Percentiles rank a stretch among this genome's conserved stretches.
Evolutionary conservation across 30 jellyfish, hydroid and myxozoan species (phyloP).

Genomic region (Aurelia aurita complex sp. Pacific): DNA sequence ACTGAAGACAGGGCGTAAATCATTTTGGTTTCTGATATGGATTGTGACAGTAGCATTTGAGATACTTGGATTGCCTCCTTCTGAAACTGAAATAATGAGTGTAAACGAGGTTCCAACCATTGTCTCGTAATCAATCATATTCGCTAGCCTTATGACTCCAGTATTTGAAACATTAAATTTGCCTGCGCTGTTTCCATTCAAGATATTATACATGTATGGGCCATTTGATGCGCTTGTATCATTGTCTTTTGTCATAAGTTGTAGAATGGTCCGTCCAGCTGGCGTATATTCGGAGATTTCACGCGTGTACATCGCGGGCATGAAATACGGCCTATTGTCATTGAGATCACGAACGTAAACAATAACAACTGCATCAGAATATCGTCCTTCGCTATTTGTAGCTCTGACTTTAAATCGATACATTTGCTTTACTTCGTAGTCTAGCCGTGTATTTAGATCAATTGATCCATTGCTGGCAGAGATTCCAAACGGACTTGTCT

Average conservation of each 20-base stretch:
- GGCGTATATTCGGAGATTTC: slow-evolving; percentile 62
- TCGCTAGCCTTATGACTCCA: slow-evolving; percentile 45
- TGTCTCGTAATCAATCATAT: slow-evolving; percentile 53
- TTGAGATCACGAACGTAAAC: slow-evolving; percentile 78
- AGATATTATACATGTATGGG: slow-evolving; percentile 30
- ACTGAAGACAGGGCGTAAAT: slow-evolving; percentile 61
- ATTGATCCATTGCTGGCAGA: slow-evolving; percentile 51
- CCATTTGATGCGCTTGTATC: slow-evolving; percentile 56
- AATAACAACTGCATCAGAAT: slow-evolving; percentile 57
- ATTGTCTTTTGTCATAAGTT: slow-evolving; percentile 46
- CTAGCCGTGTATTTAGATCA: slow-evolving; percentile 21
- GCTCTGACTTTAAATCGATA: slow-evolving; percentile 83
- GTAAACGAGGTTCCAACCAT: slow-evolving; percentile 53
- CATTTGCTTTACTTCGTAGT: slow-evolving; percentile 59
- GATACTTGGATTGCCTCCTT: slow-evolving; percentile 35
- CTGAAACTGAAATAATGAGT: slow-evolving; percentile 46
- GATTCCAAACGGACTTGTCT: slow-evolving; percentile 58
- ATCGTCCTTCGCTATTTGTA: slow-evolving; percentile 52
- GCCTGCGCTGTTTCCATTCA: slow-evolving; percentile 43
- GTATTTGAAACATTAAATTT: slow-evolving; percentile 30
- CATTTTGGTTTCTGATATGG: slow-evolving; percentile 60
- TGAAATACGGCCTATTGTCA: slow-evolving; percentile 83
- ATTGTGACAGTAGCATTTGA: slow-evolving; percentile 73
- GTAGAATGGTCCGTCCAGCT: slow-evolving; percentile 66
- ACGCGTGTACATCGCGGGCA: slow-evolving; percentile 38